Evolutionary conservation across 2,888 invertebrate genomes (phyloP), one percentile per base, ranked within the genome.

Genomic region (Lordiphosa fenestrarum): DNA sequence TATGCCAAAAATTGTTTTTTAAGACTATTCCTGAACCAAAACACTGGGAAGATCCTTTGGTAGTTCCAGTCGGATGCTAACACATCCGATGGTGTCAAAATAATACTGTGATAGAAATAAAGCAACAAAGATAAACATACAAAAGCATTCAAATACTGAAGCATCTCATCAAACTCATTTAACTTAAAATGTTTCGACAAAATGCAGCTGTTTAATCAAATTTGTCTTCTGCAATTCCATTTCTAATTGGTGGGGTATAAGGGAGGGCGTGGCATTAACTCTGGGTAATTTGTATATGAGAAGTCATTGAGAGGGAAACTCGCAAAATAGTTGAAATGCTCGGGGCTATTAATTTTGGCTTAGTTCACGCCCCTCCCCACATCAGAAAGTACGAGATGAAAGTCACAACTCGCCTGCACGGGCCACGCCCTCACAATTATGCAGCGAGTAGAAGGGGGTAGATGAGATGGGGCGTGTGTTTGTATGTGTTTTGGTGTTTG

Each of bases 361-460:
- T 63, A 63, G 62, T 56, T 50, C 13, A 39, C n/a, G 23, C 40
- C 5, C 21, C 30, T 13, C 30, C 30, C 30, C 44, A 4, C 15
- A 6, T 56, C 35, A 12, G 9, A 56, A 50, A 63, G 63, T 63
- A 56, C 55, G 63, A 63, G 63, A 63, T 63, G 63, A 56, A 63
- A 63, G 63, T 56, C 46, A 44, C 64, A 63, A 63, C 50, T 51
- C 40, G 50, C 49, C 41, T 19, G 33, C 39, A 30, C 9, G 30
- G 36, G 68, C 72, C 78, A 72, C 82, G 66, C 78, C 74, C 78
- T 70, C 75, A 62, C 73, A 81, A 76, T 76, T 77, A 74, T 74
- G 64, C 60, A 65, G 42, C 25, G 46, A 54, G 53, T 53, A 50
- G 13, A 6, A 25, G 9, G 30, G 42, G 40, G 40, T 25, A n/a